phyloP scores from a whole-genome alignment of 2,113 vertebrate species.

The Campylorhamphus procurvoides region DNA sequence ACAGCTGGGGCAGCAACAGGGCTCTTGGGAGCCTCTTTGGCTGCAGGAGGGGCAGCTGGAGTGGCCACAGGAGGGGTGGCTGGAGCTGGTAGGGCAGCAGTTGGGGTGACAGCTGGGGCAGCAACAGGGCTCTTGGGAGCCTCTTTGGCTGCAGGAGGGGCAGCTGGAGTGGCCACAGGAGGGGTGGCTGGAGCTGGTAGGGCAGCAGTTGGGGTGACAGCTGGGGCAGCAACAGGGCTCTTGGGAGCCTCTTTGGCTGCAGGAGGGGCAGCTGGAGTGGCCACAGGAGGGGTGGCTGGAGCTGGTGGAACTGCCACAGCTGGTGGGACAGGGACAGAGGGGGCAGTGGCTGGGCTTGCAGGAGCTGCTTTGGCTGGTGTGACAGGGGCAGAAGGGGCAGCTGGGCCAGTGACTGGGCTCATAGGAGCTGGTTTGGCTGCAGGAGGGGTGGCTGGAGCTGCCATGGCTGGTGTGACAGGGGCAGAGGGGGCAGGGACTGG shows the following conservation, averaged over 20 bases:
- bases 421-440: not conserved
- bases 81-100: too few species aligned
- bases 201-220: too few species aligned
- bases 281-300: not conserved
- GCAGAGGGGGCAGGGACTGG: not conserved
- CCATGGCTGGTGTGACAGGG: not conserved
- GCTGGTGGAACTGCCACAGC: too few species aligned
- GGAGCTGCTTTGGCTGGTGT: not conserved
- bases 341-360: not conserved
- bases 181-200: accelerated
- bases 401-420: not conserved
- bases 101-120: not conserved
- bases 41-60: not conserved
- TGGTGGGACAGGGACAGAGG: not conserved
- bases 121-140: not conserved
- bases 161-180: accelerated
- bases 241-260: not conserved
- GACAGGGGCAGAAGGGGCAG: not conserved
- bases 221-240: not conserved
- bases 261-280: not conserved
- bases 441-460: not conserved
- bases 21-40: not conserved
- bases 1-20: not conserved
- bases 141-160: not conserved
- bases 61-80: too few species aligned